These are phyloP conservation scores for Lepilemur septentrionalis DNA, from an alignment of 2,797 vertebrate genomes.

Conservation along the genomic window DNA sequence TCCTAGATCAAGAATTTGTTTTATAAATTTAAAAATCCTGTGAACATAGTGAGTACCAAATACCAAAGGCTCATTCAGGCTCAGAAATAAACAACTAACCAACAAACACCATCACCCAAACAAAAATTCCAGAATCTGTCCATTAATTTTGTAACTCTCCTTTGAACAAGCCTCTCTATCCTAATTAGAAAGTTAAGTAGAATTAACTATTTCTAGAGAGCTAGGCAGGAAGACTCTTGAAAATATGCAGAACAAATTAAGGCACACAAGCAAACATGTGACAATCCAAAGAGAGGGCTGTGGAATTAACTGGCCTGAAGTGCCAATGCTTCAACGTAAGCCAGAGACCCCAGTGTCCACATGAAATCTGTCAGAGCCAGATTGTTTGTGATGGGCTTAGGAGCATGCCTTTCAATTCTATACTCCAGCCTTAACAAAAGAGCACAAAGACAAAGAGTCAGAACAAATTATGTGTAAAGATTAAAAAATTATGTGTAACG, in stretches of 20 bases:
- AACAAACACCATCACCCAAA: background rate
- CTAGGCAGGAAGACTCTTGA: background rate
- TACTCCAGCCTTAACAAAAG: slow-evolving; percentile 42
- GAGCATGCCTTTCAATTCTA: background rate
- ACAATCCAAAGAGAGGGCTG: background rate
- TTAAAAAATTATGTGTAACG: background rate
- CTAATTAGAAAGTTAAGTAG: slow-evolving; percentile 50
- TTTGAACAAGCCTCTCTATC: background rate
- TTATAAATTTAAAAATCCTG: slow-evolving; percentile 10
- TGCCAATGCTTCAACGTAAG: background rate
- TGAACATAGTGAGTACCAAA: background rate
- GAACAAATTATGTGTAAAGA: slow-evolving; percentile 22
- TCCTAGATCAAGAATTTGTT: background rate
- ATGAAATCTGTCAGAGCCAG: background rate
- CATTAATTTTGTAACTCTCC: background rate
- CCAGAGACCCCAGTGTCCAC: background rate
- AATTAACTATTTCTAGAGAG: slow-evolving; percentile 50
- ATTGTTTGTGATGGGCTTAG: background rate
- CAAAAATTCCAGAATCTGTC: background rate
- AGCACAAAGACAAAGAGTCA: slow-evolving; percentile 20
- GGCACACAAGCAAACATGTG: slow-evolving; percentile 31
- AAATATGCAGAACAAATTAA: slow-evolving; percentile 4
- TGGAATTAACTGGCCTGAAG: background rate
- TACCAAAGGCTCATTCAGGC: background rate
- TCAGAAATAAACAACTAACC: slow-evolving; percentile 5